phyloP scores from a whole-genome alignment of 2,797 vertebrate genomes.

The Spheniscus humboldti region DNA sequence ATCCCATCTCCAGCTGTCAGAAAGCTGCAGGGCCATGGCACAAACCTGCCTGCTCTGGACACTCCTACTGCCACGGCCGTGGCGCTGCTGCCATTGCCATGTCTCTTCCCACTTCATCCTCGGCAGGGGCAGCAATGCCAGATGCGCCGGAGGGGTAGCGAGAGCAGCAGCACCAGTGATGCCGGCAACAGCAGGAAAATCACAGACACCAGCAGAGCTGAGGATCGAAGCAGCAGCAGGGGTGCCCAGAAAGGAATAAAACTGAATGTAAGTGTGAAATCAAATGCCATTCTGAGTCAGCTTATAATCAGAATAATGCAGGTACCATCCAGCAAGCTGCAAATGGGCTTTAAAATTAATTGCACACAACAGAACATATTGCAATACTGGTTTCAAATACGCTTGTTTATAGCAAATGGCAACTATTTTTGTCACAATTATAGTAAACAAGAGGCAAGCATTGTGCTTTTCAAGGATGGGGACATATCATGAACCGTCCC shows the following conservation, averaged over 20 bases:
- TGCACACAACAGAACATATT: neutral
- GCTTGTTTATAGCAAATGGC: neutral
- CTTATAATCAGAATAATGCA: neutral
- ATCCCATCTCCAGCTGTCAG: neutral
- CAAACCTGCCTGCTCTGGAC: neutral
- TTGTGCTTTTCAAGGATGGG: neutral
- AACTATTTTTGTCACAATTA: neutral
- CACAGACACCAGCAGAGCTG: neutral
- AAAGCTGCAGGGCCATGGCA: neutral
- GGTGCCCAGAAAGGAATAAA: neutral
- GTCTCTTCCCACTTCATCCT: rapidly evolving
- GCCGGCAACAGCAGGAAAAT: neutral
- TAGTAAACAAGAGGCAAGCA: neutral
- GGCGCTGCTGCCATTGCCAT: neutral
- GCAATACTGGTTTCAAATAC: neutral
- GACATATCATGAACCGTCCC: rapidly evolving
- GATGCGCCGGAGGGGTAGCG: rapidly evolving
- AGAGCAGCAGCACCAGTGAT: rapidly evolving
- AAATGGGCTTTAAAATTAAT: neutral
- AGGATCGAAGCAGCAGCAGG: neutral
- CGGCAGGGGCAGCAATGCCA: neutral
- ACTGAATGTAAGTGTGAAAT: neutral
- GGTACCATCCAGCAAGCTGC: neutral
- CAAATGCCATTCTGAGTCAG: neutral
- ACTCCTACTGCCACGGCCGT: neutral